phyloP scores from a whole-genome alignment of 1,140 invertebrate genomes.

The Solen grandis region DNA sequence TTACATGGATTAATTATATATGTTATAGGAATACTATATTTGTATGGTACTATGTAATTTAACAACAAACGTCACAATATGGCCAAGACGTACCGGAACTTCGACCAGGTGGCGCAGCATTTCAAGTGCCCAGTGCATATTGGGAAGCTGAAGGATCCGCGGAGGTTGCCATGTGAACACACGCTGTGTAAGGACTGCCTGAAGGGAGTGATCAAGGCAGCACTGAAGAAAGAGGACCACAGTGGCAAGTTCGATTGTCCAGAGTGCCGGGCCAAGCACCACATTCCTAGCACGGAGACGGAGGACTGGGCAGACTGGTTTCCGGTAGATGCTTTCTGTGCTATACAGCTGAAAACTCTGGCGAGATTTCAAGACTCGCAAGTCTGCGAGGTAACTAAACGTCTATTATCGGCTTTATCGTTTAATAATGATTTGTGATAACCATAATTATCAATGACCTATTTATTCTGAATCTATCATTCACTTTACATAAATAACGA shows the following conservation, averaged over 20 bases:
- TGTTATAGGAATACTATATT: too few species aligned
- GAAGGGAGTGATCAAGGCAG: slow-evolving; percentile 14
- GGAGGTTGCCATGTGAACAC: slow-evolving; percentile 51
- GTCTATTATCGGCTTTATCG: neutral
- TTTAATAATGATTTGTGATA: too few species aligned
- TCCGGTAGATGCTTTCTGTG: slow-evolving; percentile 50
- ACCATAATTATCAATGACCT: too few species aligned
- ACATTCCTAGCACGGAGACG: slow-evolving; percentile 36
- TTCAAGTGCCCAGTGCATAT: slow-evolving; percentile 48
- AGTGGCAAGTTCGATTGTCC: slow-evolving; percentile 43
- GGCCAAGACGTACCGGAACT: slow-evolving; percentile 45
- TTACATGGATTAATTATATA: too few species aligned
- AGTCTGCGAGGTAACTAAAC: slow-evolving; percentile 44
- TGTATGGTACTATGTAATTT: too few species aligned
- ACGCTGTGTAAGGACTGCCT: slow-evolving; percentile 49
- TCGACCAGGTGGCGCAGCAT: slow-evolving; percentile 52
- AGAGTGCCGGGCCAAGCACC: slow-evolving; percentile 36
- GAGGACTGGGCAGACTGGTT: slow-evolving; percentile 53
- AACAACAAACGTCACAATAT: too few species aligned
- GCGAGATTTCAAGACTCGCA: slow-evolving; percentile 49
- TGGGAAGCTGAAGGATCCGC: slow-evolving; percentile 42
- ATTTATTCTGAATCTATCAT: too few species aligned
- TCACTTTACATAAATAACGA: too few species aligned
- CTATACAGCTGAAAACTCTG: slow-evolving; percentile 45
- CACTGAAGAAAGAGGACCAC: slow-evolving; percentile 19